Evolutionary conservation across 64 coral and sea anemone genomes (phyloP).

Genomic region (Montipora sp.): DNA sequence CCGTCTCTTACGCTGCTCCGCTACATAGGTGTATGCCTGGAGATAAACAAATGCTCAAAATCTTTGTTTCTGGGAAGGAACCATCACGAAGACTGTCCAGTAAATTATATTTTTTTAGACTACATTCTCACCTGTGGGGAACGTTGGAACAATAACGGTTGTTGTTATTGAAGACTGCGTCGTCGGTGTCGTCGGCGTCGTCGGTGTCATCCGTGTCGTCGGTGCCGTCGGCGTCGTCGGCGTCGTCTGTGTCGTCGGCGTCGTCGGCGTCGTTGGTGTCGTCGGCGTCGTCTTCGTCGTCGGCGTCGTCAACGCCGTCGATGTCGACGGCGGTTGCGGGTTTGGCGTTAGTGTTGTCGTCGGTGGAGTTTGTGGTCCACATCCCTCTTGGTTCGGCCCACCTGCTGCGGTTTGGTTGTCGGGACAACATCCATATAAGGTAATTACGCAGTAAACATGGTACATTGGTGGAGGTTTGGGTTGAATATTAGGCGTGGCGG

Average conservation of each 20-base stretch:
- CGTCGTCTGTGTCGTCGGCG: background rate
- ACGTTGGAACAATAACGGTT: conserved; percentile 8
- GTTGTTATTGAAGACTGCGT: background rate
- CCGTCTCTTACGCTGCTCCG: no score
- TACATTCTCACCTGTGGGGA: background rate
- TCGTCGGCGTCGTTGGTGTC: background rate
- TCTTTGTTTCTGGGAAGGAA: no score
- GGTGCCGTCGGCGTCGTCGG: background rate
- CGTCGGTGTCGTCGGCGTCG: background rate
- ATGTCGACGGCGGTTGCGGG: background rate
- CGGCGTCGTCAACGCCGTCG: background rate
- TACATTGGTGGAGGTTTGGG: conserved; percentile 37
- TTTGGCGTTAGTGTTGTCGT: background rate
- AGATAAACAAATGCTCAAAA: no score
- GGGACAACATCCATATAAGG: conserved; percentile 60
- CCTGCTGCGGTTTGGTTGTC: conserved; percentile 48
- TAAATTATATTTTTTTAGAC: no score
- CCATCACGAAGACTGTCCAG: no score
- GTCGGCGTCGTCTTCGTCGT: background rate
- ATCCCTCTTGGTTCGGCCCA: conserved; percentile 65
- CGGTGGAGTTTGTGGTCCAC: background rate
- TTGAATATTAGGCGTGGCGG: conserved; percentile 10
- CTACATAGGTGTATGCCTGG: no score
- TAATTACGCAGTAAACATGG: conserved; percentile 58
- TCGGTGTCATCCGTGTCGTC: background rate